Evolutionary conservation across 2,888 invertebrate species (phyloP).

Genomic region (Suillia variegata): DNA sequence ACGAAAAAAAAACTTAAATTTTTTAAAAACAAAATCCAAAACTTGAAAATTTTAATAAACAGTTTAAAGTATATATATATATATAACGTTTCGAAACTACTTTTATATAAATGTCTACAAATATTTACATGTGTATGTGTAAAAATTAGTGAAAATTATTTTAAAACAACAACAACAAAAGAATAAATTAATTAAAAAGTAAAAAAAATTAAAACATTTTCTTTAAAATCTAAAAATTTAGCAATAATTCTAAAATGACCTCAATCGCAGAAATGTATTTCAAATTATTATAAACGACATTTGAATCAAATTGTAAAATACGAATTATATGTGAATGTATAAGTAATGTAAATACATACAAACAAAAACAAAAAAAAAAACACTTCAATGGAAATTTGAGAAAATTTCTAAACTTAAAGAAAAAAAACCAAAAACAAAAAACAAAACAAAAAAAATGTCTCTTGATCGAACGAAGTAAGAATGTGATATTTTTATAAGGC

Average conservation of each 20-base stretch:
- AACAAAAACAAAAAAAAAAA: conserved; percentile 25
- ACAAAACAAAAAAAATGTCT: conserved; percentile 46
- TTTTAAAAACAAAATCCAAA: conserved; percentile 22
- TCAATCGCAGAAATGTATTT: conserved; percentile 60
- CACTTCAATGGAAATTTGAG: conserved; percentile 33
- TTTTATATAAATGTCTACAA: conserved; percentile 52
- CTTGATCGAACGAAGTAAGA: conserved; percentile 62
- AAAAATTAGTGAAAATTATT: conserved; percentile 34
- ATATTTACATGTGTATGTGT: conserved; percentile 37
- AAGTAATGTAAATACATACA: conserved; percentile 25
- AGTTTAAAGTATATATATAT: conserved; percentile 20
- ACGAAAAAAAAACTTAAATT: conserved; percentile 23
- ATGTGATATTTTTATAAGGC: conserved; percentile 62
- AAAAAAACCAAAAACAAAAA: conserved; percentile 31
- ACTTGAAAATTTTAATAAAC: conserved; percentile 20
- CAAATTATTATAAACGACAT: conserved; percentile 42
- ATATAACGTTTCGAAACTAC: conserved; percentile 34
- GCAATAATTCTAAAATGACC: conserved; percentile 62
- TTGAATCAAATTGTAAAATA: conserved; percentile 32
- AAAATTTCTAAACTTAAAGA: conserved; percentile 27
- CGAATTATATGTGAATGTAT: too few relatives aligned
- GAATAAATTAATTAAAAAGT: conserved; percentile 23
- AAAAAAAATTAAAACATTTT: too few relatives aligned
- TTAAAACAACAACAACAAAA: conserved; percentile 34
- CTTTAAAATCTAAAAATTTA: conserved; percentile 42